These are phyloP conservation scores for Turritopsis rubra DNA, from an alignment of 30 jellyfish, hydroid and myxozoan genomes.

Conservation along the genomic window DNA sequence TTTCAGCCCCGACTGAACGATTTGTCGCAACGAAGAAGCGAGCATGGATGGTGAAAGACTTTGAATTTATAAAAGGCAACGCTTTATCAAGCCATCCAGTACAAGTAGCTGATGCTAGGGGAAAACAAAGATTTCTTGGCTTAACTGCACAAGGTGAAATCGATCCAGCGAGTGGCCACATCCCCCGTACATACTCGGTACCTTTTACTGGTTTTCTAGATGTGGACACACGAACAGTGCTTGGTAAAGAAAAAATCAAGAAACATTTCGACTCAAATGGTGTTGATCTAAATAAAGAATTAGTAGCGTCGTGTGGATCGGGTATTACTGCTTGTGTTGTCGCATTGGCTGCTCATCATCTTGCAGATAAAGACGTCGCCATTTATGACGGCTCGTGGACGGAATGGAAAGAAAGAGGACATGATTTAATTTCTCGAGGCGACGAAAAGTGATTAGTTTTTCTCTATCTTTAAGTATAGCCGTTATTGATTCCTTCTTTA, in stretches of 20 bases:
- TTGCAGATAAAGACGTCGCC: conserved; percentile 52
- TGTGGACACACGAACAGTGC: conserved; percentile 37
- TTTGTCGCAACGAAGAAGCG: conserved; percentile 44
- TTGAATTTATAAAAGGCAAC: conserved; percentile 41
- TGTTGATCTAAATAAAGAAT: conserved; percentile 40
- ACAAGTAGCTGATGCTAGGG: conserved; percentile 89
- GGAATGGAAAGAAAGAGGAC: conserved; percentile 79
- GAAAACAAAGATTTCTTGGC: conserved; percentile 57
- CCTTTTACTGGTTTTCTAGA: conserved; percentile 56
- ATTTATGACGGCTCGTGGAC: conserved; percentile 94
- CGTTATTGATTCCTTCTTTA: no score
- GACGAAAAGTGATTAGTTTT: background rate
- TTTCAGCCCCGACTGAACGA: conserved; percentile 24
- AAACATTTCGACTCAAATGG: conserved; percentile 38
- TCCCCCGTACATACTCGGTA: conserved; percentile 53
- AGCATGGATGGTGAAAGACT: conserved; percentile 46
- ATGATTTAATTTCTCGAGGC: conserved; percentile 1
- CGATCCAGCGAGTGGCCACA: conserved; percentile 73
- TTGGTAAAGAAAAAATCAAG: conserved; percentile 33
- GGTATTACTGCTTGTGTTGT: conserved; percentile 81
- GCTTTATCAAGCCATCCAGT: conserved; percentile 17
- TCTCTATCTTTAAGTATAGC: background rate
- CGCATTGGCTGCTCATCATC: conserved; percentile 38
- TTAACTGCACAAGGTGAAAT: conserved; percentile 54
- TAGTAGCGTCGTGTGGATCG: conserved; percentile 85